Conservation (phyloP, 2,797 vertebrate genomes). For the Lithobates sylvaticus region DNA sequence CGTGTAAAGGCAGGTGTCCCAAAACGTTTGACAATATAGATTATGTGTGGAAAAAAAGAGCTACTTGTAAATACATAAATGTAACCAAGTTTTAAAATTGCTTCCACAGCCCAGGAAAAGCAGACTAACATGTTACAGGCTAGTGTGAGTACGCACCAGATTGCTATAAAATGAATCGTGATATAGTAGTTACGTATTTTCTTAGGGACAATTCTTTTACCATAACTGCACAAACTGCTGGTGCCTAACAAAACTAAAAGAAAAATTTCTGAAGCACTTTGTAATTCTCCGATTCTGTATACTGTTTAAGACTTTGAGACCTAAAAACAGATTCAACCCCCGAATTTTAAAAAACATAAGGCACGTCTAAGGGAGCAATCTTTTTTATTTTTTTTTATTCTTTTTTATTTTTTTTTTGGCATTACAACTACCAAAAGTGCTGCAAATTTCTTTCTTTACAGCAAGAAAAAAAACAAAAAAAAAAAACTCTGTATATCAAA, state of each 20-base stretch:
- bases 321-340: conserved; percentile 65
- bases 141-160: background rate
- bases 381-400: conserved; percentile 25
- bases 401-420: conserved; percentile 43
- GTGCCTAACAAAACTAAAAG: background rate
- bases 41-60: background rate
- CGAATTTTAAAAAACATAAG: conserved; percentile 78
- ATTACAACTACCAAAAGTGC: conserved; percentile 41
- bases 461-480: background rate
- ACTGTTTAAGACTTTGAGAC: conserved; percentile 26
- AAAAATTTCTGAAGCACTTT: background rate
- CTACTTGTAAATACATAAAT: background rate
- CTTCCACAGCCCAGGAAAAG: background rate
- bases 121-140: background rate
- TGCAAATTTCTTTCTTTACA: background rate
- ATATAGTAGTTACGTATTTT: background rate
- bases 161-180: background rate
- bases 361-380: conserved; percentile 72
- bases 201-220: background rate
- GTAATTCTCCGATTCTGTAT: background rate
- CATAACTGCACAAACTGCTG: background rate
- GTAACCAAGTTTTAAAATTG: background rate
- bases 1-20: no score
- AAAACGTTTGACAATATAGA: no score
- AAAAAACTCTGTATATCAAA: background rate